These are phyloP conservation scores for Porites lobata DNA, from an alignment of 92 coral and sea anemone genomes.

Conservation along the genomic window DNA sequence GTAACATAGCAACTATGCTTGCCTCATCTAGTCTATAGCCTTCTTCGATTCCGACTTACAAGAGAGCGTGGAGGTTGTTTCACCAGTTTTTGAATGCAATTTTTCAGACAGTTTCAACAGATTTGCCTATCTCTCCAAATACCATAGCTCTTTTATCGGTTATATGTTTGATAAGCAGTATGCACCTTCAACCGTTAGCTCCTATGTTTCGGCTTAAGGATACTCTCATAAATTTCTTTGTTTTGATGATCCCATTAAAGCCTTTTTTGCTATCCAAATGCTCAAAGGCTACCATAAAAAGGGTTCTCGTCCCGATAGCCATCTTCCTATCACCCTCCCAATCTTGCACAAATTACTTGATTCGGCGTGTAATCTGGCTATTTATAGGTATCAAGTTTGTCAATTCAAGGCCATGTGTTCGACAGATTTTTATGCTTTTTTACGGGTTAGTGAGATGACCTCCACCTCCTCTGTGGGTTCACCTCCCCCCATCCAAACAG, in stretches of 20 bases:
- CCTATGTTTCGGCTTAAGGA: conserved; percentile 49
- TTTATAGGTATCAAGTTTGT: conserved; percentile 34
- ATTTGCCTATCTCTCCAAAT: conserved; percentile 23
- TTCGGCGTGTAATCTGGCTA: conserved; percentile 2
- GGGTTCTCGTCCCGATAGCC: conserved; percentile 50
- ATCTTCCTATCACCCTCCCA: conserved; percentile 49
- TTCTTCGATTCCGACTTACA: conserved; percentile 69
- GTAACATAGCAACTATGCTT: conserved; percentile 13
- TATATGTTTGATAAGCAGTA: conserved; percentile 37
- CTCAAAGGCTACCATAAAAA: conserved; percentile 45
- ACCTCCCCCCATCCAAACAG: not conserved
- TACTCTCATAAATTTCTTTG: conserved; percentile 41
- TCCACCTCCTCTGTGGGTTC: conserved; percentile 4
- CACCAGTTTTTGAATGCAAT: conserved; percentile 19
- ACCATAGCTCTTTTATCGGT: conserved; percentile 46
- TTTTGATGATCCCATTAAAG: conserved; percentile 38
- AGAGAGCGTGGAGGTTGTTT: conserved; percentile 66
- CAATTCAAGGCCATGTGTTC: conserved; percentile 46
- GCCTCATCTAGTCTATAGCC: conserved; percentile 65
- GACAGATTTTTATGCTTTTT: conserved; percentile 44
- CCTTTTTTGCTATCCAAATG: conserved; percentile 50
- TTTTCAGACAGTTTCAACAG: not conserved
- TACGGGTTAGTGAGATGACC: conserved; percentile 59
- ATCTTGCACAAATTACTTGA: conserved; percentile 26
- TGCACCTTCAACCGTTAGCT: conserved; percentile 49